Evolutionary conservation across 2,888 invertebrate genomes (phyloP).

Genomic region (Stegophylla sp.): DNA sequence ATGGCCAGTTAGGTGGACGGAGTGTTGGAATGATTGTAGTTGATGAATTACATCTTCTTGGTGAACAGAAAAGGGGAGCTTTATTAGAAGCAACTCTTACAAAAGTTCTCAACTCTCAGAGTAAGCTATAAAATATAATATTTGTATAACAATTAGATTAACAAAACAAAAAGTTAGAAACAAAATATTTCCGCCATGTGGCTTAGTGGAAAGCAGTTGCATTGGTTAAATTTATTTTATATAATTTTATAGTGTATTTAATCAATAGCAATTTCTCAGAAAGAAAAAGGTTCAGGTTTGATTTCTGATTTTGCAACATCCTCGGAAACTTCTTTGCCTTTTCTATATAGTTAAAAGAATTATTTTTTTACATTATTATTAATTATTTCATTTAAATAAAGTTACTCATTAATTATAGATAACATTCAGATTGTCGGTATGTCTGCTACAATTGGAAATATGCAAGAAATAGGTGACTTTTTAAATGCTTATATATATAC

Average conservation of each 20-base stretch:
- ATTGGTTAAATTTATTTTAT: too few species aligned
- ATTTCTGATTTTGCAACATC: too few species aligned
- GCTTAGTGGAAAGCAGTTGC: neutral
- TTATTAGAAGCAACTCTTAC: constrained; percentile 83
- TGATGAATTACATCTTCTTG: constrained; percentile 93
- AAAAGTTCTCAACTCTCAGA: constrained; percentile 76
- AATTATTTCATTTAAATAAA: constrained; percentile 29
- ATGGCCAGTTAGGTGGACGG: constrained; percentile 70
- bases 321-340: too few species aligned
- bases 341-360: too few species aligned
- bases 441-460: constrained; percentile 96
- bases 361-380: constrained; percentile 48
- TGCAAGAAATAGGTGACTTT: constrained; percentile 80
- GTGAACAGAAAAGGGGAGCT: constrained; percentile 85
- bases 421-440: constrained; percentile 89
- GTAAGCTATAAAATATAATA: constrained; percentile 66
- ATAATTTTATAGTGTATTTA: too few species aligned
- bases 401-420: constrained; percentile 65
- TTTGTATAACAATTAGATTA: neutral
- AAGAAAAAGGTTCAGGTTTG: too few species aligned
- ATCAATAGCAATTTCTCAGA: too few species aligned
- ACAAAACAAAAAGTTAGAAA: too few species aligned
- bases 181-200: too few species aligned
- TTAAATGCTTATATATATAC: constrained; percentile 82
- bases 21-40: constrained; percentile 82